These are phyloP conservation scores for Parus major DNA, from an alignment of 2,113 vertebrate genomes.

Conservation along the genomic window DNA sequence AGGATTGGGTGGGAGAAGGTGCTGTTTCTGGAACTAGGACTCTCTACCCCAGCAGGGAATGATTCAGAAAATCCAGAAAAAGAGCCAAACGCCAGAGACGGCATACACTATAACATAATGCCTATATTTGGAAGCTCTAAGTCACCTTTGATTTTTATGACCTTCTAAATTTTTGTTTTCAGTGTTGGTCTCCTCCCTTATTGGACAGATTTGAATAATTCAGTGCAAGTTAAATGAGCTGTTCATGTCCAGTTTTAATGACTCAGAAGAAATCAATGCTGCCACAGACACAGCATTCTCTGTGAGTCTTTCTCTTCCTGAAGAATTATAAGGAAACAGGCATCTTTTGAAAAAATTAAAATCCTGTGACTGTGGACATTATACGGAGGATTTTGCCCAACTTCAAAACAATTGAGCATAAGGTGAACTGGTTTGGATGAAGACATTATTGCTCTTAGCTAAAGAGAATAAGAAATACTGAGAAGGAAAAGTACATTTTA, in stretches of 20 bases:
- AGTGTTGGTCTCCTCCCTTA: background rate
- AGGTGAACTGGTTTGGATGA: background rate
- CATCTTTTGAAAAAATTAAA: background rate
- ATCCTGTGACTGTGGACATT: background rate
- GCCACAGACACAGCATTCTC: background rate
- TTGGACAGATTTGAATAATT: slow-evolving; percentile 21
- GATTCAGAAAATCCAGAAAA: slow-evolving; percentile 43
- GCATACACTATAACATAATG: background rate
- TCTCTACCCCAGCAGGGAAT: background rate
- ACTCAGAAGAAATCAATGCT: slow-evolving; percentile 19
- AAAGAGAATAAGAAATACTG: background rate
- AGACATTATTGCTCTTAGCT: background rate
- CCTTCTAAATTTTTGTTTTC: background rate
- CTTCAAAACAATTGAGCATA: background rate
- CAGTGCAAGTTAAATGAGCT: background rate
- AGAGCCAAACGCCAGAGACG: slow-evolving; percentile 16
- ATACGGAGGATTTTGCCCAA: background rate
- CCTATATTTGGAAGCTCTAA: slow-evolving; percentile 45
- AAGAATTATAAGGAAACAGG: background rate
- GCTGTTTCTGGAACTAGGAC: background rate
- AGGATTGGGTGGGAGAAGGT: background rate
- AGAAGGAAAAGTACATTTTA: background rate
- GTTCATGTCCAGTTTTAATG: background rate
- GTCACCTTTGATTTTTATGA: slow-evolving; percentile 41
- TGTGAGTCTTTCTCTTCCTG: background rate